These are phyloP conservation scores for Anniella stebbinsi DNA, from an alignment of 2,797 vertebrate genomes.

Conservation along the genomic window DNA sequence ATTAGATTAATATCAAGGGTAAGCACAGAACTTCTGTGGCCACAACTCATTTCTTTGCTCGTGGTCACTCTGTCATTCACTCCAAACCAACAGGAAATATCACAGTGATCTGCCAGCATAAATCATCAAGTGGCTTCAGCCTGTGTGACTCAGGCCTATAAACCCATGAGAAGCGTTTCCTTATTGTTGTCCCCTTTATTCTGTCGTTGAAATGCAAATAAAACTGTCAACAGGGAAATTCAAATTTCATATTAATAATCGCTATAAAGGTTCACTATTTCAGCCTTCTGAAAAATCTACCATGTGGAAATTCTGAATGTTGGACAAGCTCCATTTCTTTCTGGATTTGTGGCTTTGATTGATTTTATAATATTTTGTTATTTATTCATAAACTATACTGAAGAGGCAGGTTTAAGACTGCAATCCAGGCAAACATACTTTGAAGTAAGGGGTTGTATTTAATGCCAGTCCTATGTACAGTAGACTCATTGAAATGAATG, in stretches of 20 bases:
- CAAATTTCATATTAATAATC: neutral
- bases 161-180: conserved; percentile 8
- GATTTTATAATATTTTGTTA: too few species aligned
- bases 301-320: neutral
- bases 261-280: neutral
- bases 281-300: neutral
- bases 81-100: conserved; percentile 10
- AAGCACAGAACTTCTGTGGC: neutral
- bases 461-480: too few species aligned
- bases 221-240: conserved; percentile 8
- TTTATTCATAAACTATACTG: too few species aligned
- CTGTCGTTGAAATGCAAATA: neutral
- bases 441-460: too few species aligned
- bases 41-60: conserved; percentile 26
- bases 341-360: too few species aligned
- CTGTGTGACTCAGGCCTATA: neutral
- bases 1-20: conserved; percentile 28
- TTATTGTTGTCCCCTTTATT: neutral
- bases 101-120: conserved; percentile 13
- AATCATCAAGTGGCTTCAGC: neutral
- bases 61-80: conserved; percentile 19
- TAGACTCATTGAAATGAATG: too few species aligned
- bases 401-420: too few species aligned
- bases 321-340: neutral
- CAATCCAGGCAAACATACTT: too few species aligned